Evolutionary conservation across 1,140 invertebrate species (phyloP), one percentile per base, ranked within the genome.

Genomic region (Planococcus citri): DNA sequence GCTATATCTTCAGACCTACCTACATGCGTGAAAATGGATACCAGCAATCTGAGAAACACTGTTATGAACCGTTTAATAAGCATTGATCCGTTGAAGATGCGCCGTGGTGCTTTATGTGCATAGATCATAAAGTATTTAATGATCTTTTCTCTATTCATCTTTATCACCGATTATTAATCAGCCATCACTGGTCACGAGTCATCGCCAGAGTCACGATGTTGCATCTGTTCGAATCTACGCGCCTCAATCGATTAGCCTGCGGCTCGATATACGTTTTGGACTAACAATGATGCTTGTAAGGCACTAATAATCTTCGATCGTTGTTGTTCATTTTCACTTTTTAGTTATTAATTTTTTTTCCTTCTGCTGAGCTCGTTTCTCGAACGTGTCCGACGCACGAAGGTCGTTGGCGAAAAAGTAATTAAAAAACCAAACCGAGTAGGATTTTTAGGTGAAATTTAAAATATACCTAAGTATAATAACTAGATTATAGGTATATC

Each of bases 121-220:
- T 20, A 20, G 6, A 6, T 51, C 41, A 51, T 51, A 51, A 51
- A 51, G 41, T 51, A 51, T 51, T 51, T 51, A 51, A 51, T 51
- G 41, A 51, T 51, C 41, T 51, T 20, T 51, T 51, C 12, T 20
- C 10, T 51, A 51, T 51, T 20, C 41, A 51, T 51, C 41, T 51
- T 51, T 51, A 51, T 51, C 41, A 51, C 41, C 17, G 41, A 51
- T 51, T 51, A 51, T 51, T 51, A 51, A 51, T 51, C 41, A 51
- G 17, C 12, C 41, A 51, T 51, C 41, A 17, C 41, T 51, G 41
- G 41, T 51, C 41, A 51, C 41, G 41, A 51, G 41, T 51, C 41
- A 51, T 17, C 17, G 41, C n/a, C n/a, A n/a, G 41, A 51, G 41
- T 51, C 41, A 51, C 41, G 41, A 51, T 20, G 41, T 20, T 51